Percentiles rank a stretch among this genome's conserved stretches.
Evolutionary conservation across 2,888 invertebrate species (phyloP).

Genomic region (Hoplodrina ambigua): DNA sequence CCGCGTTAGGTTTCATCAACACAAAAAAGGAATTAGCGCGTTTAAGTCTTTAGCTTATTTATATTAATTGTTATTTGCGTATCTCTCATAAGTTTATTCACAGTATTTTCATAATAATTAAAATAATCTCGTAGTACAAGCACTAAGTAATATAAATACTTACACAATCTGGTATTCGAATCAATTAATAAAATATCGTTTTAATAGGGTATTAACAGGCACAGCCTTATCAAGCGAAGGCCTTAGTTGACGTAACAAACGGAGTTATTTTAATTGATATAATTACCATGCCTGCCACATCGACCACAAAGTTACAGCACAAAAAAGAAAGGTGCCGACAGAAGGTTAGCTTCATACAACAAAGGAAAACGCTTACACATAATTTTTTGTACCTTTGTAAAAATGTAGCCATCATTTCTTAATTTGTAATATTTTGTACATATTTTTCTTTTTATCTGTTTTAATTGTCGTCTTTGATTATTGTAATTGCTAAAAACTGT

Average conservation of each 20-base stretch:
- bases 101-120: neutral
- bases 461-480: too few relatives aligned
- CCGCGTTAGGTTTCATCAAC: too few relatives aligned
- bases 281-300: constrained; percentile 61
- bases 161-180: constrained; percentile 29
- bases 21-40: too few relatives aligned
- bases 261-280: constrained; percentile 58
- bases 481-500: too few relatives aligned
- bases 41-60: too few relatives aligned
- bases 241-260: constrained; percentile 46
- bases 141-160: constrained; percentile 7
- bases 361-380: too few relatives aligned
- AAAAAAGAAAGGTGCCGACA: constrained; percentile 8
- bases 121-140: constrained; percentile 22
- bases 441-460: too few relatives aligned
- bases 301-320: constrained; percentile 26
- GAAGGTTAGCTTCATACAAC: neutral
- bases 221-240: constrained; percentile 43
- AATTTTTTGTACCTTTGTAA: too few relatives aligned
- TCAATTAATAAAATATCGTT: constrained; percentile 57
- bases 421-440: too few relatives aligned
- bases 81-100: too few relatives aligned
- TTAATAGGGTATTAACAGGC: constrained; percentile 44
- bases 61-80: too few relatives aligned
- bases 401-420: too few relatives aligned